A percentile compares a stretch with the other conserved stretches of the same genome.
These are phyloP conservation scores for Tetropium fuscum DNA, from an alignment of 2,888 invertebrate species.

Conservation along the genomic window DNA sequence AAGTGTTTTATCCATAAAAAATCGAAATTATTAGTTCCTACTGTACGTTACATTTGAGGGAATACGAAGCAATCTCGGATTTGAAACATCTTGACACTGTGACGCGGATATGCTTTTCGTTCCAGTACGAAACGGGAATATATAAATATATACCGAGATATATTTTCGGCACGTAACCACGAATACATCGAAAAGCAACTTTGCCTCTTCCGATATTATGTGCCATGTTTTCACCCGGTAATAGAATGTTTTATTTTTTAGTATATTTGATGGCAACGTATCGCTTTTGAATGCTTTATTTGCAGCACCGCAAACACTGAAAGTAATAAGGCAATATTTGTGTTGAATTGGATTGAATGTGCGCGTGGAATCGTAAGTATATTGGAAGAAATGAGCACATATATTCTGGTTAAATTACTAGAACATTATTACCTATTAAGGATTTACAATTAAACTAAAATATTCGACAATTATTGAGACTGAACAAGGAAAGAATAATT, in stretches of 20 bases:
- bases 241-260: constrained; percentile 6
- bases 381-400: too few relatives aligned
- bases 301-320: too few relatives aligned
- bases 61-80: constrained; percentile 6
- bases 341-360: too few relatives aligned
- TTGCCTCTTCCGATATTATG: constrained; percentile 12
- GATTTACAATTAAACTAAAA: too few relatives aligned
- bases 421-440: too few relatives aligned
- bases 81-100: constrained; percentile 22
- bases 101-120: constrained; percentile 20
- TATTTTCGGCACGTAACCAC: constrained; percentile 17
- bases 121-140: constrained; percentile 5
- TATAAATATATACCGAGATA: constrained; percentile 13
- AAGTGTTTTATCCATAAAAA: too few relatives aligned
- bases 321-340: too few relatives aligned
- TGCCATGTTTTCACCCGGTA: constrained; percentile 3
- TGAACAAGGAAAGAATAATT: too few relatives aligned
- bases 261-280: background rate
- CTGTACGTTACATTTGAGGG: background rate
- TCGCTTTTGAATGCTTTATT: background rate
- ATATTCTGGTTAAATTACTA: too few relatives aligned
- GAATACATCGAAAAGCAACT: constrained; percentile 16
- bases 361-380: too few relatives aligned
- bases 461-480: too few relatives aligned
- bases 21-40: too few relatives aligned